Conservation (phyloP, 1,140 invertebrate species). For the Tenebrio molitor region DNA sequence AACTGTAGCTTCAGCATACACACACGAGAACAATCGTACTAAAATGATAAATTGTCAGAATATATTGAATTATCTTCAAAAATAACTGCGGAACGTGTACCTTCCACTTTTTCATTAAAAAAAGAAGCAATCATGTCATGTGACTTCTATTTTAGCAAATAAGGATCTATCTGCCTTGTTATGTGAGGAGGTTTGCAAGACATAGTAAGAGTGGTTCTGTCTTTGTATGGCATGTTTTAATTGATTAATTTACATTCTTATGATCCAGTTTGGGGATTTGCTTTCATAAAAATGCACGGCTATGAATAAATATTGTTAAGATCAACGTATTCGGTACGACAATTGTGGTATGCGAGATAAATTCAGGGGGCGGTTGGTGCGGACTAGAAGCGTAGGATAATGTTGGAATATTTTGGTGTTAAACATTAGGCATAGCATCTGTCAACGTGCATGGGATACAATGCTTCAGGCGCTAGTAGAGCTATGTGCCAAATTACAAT, state of each 20-base stretch:
- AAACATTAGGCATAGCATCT: conserved; percentile 40
- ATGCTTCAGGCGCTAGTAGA: conserved; percentile 56
- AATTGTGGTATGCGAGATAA: conserved; percentile 7
- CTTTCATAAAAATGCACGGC: conserved; percentile 14
- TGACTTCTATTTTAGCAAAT: no score
- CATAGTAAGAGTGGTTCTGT: conserved; percentile 11
- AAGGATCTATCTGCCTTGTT: neutral
- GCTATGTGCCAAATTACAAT: conserved; percentile 65
- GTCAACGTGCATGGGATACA: conserved; percentile 53
- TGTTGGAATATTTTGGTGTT: conserved; percentile 4
- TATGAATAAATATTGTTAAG: conserved; percentile 3
- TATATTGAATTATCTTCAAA: no score
- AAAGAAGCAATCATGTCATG: neutral
- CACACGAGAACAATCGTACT: no score
- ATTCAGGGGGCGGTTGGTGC: conserved; percentile 13
- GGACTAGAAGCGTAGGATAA: conserved; percentile 2
- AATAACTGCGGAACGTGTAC: no score
- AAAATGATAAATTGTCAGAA: no score
- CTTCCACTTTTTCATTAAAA: neutral
- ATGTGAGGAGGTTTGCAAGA: neutral
- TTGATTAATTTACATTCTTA: conserved; percentile 34
- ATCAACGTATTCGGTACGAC: neutral
- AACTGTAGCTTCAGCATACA: neutral
- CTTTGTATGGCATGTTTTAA: conserved; percentile 28
- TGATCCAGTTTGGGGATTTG: conserved; percentile 18